A percentile compares a stretch with the other conserved stretches of the same genome.
Conservation (phyloP, 2,113 vertebrate genomes). For the Cheilinus undulatus region DNA sequence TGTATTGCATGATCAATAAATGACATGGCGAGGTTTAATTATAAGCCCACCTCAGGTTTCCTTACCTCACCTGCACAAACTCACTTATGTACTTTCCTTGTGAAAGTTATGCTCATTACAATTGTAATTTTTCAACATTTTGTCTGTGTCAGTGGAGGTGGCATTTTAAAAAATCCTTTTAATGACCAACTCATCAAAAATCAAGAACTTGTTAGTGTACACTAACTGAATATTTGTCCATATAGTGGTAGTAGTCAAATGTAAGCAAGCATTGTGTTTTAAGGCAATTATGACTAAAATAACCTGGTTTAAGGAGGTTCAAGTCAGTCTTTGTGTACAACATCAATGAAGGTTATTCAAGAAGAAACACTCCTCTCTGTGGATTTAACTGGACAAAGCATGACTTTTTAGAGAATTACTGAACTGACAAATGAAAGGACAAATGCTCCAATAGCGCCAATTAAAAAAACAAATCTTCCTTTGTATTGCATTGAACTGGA, state of each 20-base stretch:
- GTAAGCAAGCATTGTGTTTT: conserved; percentile 14
- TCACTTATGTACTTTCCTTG: no score
- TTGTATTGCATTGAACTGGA: conserved; percentile 14
- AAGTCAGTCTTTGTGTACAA: conserved; percentile 28
- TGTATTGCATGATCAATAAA: no score
- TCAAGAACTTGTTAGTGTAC: not conserved
- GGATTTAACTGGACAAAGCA: conserved; percentile 27
- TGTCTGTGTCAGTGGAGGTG: no score
- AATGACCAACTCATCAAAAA: not conserved
- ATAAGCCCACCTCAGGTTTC: no score
- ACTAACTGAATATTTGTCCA: not conserved
- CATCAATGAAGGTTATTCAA: conserved; percentile 42
- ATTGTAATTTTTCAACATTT: no score
- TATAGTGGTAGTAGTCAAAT: not conserved
- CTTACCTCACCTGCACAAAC: no score
- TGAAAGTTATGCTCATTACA: no score
- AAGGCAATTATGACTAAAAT: not conserved
- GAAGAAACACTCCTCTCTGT: conserved; percentile 6
- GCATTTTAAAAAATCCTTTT: no score
- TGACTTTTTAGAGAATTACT: not conserved
- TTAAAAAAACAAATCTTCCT: not conserved
- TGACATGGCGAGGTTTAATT: no score
- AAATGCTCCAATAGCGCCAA: not conserved
- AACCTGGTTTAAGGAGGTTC: conserved; percentile 45
- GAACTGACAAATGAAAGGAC: conserved; percentile 5